Conservation (phyloP, 2,888 invertebrate species). For the Abrostola tripartita region DNA sequence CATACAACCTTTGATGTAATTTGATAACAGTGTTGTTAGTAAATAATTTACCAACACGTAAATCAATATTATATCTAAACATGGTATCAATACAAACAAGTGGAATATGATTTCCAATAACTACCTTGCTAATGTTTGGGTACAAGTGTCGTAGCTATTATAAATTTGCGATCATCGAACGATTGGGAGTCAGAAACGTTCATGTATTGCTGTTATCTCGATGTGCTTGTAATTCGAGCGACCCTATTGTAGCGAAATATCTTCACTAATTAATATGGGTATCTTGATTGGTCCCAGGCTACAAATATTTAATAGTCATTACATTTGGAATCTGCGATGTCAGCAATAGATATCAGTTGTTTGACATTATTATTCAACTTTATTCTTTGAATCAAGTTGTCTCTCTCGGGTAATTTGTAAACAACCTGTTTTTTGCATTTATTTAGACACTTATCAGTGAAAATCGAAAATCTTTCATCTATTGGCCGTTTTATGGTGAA, state of each 20-base stretch:
- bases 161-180: conserved; percentile 6
- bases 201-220: conserved; percentile 32
- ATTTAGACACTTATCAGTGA: too few relatives aligned
- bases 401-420: too few relatives aligned
- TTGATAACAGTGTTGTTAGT: too few relatives aligned
- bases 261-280: conserved; percentile 24
- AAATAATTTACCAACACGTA: too few relatives aligned
- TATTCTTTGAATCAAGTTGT: too few relatives aligned
- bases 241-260: conserved; percentile 11
- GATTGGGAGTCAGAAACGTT: conserved; percentile 12
- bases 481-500: too few relatives aligned
- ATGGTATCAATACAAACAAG: not conserved
- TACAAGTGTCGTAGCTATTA: not conserved
- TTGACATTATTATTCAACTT: not conserved
- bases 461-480: too few relatives aligned
- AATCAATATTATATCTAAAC: conserved; percentile 3
- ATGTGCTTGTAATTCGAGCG: conserved; percentile 11
- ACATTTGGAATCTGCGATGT: conserved; percentile 6
- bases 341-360: not conserved
- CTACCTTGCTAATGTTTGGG: conserved; percentile 14
- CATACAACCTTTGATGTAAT: too few relatives aligned
- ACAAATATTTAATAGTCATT: conserved; percentile 8
- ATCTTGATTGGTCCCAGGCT: conserved; percentile 11
- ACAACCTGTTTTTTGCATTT: too few relatives aligned
- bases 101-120: conserved; percentile 27